These are phyloP conservation scores for Antheraea mylitta DNA, from an alignment of 1,140 invertebrate species.

Conservation along the genomic window DNA sequence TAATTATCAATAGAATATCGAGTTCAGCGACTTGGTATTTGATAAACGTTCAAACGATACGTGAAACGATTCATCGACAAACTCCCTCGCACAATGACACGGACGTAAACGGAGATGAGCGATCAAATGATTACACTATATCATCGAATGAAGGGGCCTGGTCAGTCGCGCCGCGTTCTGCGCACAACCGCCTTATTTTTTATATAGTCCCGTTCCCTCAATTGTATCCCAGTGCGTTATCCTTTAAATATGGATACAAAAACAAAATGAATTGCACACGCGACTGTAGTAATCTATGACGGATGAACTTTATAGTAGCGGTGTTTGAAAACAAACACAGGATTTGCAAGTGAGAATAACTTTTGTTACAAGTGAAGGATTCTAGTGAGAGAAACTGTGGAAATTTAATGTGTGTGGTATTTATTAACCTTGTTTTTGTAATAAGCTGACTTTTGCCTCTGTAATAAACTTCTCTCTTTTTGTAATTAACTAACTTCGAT, in stretches of 20 bases:
- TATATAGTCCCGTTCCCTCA: slow-evolving; percentile 4
- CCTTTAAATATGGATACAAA: neutral
- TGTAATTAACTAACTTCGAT: no score
- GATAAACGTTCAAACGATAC: slow-evolving; percentile 16
- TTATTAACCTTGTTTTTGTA: no score
- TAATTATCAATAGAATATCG: neutral
- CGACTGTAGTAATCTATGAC: neutral
- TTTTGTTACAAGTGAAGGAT: no score
- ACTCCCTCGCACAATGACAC: slow-evolving; percentile 60
- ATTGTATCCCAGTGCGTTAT: neutral
- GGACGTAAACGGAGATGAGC: slow-evolving; percentile 63
- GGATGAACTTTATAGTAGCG: neutral
- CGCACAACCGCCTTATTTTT: slow-evolving; percentile 32
- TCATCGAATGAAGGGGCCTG: slow-evolving; percentile 60
- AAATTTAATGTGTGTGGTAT: no score
- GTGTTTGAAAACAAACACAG: neutral
- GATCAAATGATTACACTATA: slow-evolving; percentile 67
- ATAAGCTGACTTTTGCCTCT: no score
- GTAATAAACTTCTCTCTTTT: no score
- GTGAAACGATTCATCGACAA: slow-evolving; percentile 41
- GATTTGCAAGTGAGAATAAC: neutral
- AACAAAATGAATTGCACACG: neutral
- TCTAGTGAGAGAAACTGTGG: no score
- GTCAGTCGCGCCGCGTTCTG: slow-evolving; percentile 52
- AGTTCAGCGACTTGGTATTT: slow-evolving; percentile 12